These are phyloP conservation scores for Neomorphus geoffroyi DNA, from an alignment of 2,797 vertebrate genomes.

Conservation along the genomic window DNA sequence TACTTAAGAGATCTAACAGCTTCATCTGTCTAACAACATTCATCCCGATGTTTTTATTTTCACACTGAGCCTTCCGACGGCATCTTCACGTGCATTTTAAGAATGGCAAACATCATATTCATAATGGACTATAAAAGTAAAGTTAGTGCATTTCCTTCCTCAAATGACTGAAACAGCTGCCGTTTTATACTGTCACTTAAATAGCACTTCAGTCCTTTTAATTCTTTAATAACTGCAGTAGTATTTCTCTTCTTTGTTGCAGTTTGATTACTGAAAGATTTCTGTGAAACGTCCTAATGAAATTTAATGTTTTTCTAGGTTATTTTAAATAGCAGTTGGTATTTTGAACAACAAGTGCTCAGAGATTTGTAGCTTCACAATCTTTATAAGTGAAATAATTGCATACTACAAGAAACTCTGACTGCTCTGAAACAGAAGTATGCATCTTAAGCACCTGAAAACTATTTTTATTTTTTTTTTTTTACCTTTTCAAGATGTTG, in stretches of 20 bases:
- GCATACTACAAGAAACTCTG: background rate
- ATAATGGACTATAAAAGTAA: constrained; percentile 31
- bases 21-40: background rate
- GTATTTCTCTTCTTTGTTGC: background rate
- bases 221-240: background rate
- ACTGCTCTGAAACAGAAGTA: background rate
- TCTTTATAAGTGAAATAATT: constrained; percentile 8
- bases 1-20: background rate
- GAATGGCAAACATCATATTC: background rate
- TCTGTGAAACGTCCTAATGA: background rate
- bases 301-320: background rate
- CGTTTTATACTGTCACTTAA: background rate
- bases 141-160: background rate
- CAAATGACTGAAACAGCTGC: background rate
- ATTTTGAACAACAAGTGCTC: background rate
- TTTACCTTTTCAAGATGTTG: constrained; percentile 82
- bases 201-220: background rate
- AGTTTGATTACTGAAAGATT: background rate
- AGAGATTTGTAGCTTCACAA: background rate
- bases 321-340: background rate
- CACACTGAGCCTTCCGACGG: background rate
- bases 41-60: constrained; percentile 8
- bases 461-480: background rate
- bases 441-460: constrained; percentile 14
- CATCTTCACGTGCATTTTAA: constrained; percentile 26